These are phyloP conservation scores for Andrena bucephala DNA, from an alignment of 2,888 invertebrate genomes.

Conservation along the genomic window DNA sequence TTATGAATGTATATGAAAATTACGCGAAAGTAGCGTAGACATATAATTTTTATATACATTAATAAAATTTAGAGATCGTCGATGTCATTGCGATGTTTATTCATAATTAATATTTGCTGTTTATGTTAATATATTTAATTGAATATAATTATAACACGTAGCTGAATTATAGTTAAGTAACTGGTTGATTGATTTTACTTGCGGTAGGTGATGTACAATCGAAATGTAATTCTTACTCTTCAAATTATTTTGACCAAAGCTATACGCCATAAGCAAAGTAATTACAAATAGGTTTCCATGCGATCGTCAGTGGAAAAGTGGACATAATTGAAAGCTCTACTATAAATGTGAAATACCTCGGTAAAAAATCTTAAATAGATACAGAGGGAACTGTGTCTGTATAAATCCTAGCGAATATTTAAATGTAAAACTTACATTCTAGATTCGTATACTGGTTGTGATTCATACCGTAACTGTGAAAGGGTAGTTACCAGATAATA, in stretches of 20 bases:
- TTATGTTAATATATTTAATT: conserved; percentile 34
- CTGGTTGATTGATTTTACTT: conserved; percentile 13
- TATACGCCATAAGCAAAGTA: conserved; percentile 56
- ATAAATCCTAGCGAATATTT: conserved; percentile 65
- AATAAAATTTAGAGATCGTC: conserved; percentile 7
- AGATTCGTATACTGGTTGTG: conserved; percentile 72
- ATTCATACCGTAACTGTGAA: conserved; percentile 65
- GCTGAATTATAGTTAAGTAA: conserved; percentile 26
- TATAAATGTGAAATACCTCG: conserved; percentile 72
- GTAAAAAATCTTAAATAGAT: conserved; percentile 49
- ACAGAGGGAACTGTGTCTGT: conserved; percentile 39
- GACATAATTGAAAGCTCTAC: conserved; percentile 44
- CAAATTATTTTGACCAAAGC: conserved; percentile 72
- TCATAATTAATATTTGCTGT: conserved; percentile 9
- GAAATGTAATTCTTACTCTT: conserved; percentile 38
- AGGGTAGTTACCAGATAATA: conserved; percentile 69
- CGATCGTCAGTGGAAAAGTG: conserved; percentile 46
- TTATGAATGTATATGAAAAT: conserved; percentile 35
- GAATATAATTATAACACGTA: conserved; percentile 20
- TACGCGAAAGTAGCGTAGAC: neutral
- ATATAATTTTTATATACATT: conserved; percentile 38
- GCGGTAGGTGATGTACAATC: conserved; percentile 27
- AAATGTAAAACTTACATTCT: conserved; percentile 62
- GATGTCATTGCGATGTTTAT: conserved; percentile 15
- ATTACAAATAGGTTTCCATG: conserved; percentile 50